Conservation (phyloP, 2,888 invertebrate genomes). For the Hydraecia micacea region DNA sequence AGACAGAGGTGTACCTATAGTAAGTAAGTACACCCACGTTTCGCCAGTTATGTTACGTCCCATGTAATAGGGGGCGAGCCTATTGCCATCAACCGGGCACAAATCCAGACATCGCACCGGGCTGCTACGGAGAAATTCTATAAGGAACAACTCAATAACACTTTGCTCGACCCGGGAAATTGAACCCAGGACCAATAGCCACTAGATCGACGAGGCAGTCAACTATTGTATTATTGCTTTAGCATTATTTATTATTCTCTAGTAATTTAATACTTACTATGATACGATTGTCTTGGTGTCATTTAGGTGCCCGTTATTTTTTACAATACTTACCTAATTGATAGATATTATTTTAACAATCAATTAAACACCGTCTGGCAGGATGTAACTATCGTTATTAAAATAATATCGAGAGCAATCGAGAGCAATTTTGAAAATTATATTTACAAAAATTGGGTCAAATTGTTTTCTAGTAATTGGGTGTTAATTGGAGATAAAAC, state of each 20-base stretch:
- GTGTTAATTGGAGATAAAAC: conserved; percentile 28
- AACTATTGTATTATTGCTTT: background rate
- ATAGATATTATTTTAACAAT: conserved; percentile 19
- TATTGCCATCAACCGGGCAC: too few relatives aligned
- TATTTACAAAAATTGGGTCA: conserved; percentile 20
- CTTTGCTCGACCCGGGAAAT: background rate
- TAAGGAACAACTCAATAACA: background rate
- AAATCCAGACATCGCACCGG: too few relatives aligned
- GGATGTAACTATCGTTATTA: conserved; percentile 10
- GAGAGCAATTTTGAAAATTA: conserved; percentile 24
- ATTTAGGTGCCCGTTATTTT: background rate
- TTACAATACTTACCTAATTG: background rate
- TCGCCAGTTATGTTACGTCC: too few relatives aligned
- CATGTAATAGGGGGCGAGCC: too few relatives aligned
- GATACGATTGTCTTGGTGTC: background rate
- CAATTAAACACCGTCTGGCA: background rate
- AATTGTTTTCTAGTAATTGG: conserved; percentile 35
- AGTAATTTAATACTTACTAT: background rate
- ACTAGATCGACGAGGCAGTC: background rate
- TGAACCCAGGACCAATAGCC: background rate
- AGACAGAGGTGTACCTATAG: too few relatives aligned
- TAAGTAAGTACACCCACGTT: too few relatives aligned
- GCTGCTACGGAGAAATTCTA: too few relatives aligned
- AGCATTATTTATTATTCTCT: background rate
- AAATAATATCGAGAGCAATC: conserved; percentile 17